Percentiles rank a stretch among this genome's conserved stretches.
phyloP scores from a whole-genome alignment of 2,888 invertebrate genomes.

The Rhagophthalmus giganteus region DNA sequence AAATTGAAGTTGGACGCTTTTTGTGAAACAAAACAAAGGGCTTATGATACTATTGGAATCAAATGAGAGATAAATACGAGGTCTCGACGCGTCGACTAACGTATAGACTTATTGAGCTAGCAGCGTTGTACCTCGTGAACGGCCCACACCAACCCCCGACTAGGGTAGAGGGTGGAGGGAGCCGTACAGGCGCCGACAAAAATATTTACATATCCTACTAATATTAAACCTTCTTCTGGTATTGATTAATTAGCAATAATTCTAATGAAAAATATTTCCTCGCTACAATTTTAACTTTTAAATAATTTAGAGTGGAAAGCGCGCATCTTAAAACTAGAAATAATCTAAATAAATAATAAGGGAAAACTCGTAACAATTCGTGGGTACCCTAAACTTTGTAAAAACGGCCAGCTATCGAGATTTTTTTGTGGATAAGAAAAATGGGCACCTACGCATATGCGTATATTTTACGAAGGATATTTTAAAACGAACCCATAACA shows the following conservation, averaged over 20 bases:
- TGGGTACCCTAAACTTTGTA: no score
- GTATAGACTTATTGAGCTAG: conserved; percentile 53
- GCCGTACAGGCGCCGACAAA: conserved; percentile 60
- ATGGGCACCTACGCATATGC: no score
- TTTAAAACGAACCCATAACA: no score
- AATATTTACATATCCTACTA: conserved; percentile 57
- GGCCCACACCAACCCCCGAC: conserved; percentile 50
- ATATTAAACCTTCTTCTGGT: conserved; percentile 50
- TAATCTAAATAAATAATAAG: no score
- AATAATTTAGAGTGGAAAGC: background rate
- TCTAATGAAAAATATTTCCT: no score
- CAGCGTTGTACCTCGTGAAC: conserved; percentile 42
- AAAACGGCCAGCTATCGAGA: no score
- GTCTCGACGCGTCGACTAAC: conserved; percentile 49
- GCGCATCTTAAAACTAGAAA: no score
- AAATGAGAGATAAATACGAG: conserved; percentile 9
- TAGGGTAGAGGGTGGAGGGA: conserved; percentile 48
- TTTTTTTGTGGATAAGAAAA: no score
- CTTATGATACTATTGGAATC: background rate
- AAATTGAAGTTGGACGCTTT: background rate
- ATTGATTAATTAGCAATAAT: conserved; percentile 32
- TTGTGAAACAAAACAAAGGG: background rate
- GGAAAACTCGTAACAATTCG: no score
- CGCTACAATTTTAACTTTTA: background rate
- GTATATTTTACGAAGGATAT: no score